Conservation (phyloP, 2,113 vertebrate species). For the Macrotus californicus region DNA sequence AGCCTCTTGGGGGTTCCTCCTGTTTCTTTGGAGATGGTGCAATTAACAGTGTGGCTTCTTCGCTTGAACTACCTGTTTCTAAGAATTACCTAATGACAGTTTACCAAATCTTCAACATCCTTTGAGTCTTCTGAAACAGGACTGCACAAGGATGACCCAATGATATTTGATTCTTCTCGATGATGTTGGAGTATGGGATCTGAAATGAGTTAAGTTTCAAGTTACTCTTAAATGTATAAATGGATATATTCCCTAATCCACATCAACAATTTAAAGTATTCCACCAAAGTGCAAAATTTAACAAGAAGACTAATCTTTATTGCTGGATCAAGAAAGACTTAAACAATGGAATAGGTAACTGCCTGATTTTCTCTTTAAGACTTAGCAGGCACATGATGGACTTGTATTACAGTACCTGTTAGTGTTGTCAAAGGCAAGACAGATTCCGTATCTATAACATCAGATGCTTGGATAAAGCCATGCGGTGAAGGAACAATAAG, state of each 20-base stretch:
- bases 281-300: not conserved
- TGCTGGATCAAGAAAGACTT: not conserved
- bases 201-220: slow-evolving; percentile 72
- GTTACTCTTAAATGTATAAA: slow-evolving; percentile 14
- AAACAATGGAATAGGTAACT: not conserved
- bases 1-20: slow-evolving; percentile 47
- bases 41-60: slow-evolving; percentile 62
- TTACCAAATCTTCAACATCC: slow-evolving; percentile 83
- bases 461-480: slow-evolving; percentile 91
- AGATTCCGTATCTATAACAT: slow-evolving; percentile 85
- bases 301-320: not conserved
- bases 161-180: slow-evolving; percentile 85
- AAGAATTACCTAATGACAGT: slow-evolving; percentile 76
- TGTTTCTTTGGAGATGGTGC: slow-evolving; percentile 71
- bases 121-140: slow-evolving; percentile 82
- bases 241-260: not conserved
- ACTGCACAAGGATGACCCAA: slow-evolving; percentile 81
- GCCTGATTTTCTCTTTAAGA: not conserved
- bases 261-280: not conserved
- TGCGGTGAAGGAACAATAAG: slow-evolving; percentile 93
- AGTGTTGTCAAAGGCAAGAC: slow-evolving; percentile 88
- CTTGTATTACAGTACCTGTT: slow-evolving; percentile 77
- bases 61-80: slow-evolving; percentile 52
- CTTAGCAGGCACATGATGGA: not conserved
- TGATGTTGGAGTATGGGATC: slow-evolving; percentile 96